These are phyloP conservation scores for Synanceia verrucosa DNA, from an alignment of 2,797 vertebrate species.

Conservation along the genomic window DNA sequence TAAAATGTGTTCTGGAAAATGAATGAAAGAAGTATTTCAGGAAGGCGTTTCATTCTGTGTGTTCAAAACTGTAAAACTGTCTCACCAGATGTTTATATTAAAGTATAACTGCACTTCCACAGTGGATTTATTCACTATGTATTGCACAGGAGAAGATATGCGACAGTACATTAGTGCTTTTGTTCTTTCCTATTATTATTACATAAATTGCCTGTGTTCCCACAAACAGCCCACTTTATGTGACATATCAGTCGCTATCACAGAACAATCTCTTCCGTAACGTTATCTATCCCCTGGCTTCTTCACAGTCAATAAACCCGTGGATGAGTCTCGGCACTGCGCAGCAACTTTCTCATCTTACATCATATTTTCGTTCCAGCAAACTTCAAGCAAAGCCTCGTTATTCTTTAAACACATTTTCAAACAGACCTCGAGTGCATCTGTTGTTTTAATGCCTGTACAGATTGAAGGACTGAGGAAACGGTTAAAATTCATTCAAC, in stretches of 20 bases:
- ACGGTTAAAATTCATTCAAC: background rate
- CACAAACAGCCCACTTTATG: slow-evolving; percentile 41
- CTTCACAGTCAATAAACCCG: slow-evolving; percentile 52
- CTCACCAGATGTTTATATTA: background rate
- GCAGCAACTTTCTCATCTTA: slow-evolving; percentile 32
- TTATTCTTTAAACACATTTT: slow-evolving; percentile 21
- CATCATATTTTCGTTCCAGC: slow-evolving; percentile 26
- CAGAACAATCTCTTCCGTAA: slow-evolving; percentile 31
- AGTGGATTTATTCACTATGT: slow-evolving; percentile 3
- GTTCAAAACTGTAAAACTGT: background rate
- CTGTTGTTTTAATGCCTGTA: background rate
- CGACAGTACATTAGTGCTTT: slow-evolving; percentile 1
- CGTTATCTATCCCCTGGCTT: slow-evolving; percentile 41
- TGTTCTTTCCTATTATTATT: slow-evolving; percentile 25
- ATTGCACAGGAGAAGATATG: background rate
- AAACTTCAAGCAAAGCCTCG: slow-evolving; percentile 25
- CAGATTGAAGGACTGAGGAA: slow-evolving; percentile 8
- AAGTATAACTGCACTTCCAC: background rate
- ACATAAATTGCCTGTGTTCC: slow-evolving; percentile 30
- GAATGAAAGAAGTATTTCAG: background rate
- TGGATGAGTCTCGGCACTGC: slow-evolving; percentile 22
- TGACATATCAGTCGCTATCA: slow-evolving; percentile 51
- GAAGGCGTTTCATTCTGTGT: background rate
- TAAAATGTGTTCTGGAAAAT: background rate
- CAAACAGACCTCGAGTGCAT: background rate